Percentiles rank a stretch among this genome's conserved stretches.
phyloP scores from a whole-genome alignment of 1,140 invertebrate species.

The Brachionus asplanchnoidis region DNA sequence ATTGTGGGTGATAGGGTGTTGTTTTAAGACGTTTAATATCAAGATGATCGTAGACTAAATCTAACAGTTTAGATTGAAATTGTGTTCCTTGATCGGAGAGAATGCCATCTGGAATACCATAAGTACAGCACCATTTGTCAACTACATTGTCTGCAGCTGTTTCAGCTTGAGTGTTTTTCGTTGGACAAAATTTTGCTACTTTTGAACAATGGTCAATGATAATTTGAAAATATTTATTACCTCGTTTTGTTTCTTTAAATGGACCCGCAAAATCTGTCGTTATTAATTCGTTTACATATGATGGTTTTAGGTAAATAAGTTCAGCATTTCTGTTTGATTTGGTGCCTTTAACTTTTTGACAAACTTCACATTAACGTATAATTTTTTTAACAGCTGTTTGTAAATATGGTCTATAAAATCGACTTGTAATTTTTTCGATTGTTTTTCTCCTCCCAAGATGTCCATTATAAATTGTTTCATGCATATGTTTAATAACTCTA shows the following conservation, averaged over 20 bases:
- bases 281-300: conserved; percentile 1
- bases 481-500: conserved; percentile 13
- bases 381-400: neutral
- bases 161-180: conserved; percentile 52
- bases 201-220: conserved; percentile 54
- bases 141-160: conserved; percentile 50
- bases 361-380: conserved; percentile 33
- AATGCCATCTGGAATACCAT: conserved; percentile 51
- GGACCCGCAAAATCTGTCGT: conserved; percentile 44
- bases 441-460: conserved; percentile 22
- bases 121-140: conserved; percentile 48
- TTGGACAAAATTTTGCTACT: conserved; percentile 50
- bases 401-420: conserved; percentile 11
- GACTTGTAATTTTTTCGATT: neutral
- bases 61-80: conserved; percentile 43
- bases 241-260: conserved; percentile 43
- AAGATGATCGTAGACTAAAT: conserved; percentile 43
- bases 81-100: conserved; percentile 51
- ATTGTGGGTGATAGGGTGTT: conserved; percentile 45
- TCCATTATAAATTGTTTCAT: conserved; percentile 32
- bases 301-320: neutral
- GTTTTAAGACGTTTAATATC: conserved; percentile 43
- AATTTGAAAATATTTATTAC: conserved; percentile 51
- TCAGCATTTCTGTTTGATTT: neutral
- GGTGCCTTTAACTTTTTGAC: conserved; percentile 35